phyloP scores from a whole-genome alignment of 2,888 invertebrate genomes.

The Saturnia pavonia region DNA sequence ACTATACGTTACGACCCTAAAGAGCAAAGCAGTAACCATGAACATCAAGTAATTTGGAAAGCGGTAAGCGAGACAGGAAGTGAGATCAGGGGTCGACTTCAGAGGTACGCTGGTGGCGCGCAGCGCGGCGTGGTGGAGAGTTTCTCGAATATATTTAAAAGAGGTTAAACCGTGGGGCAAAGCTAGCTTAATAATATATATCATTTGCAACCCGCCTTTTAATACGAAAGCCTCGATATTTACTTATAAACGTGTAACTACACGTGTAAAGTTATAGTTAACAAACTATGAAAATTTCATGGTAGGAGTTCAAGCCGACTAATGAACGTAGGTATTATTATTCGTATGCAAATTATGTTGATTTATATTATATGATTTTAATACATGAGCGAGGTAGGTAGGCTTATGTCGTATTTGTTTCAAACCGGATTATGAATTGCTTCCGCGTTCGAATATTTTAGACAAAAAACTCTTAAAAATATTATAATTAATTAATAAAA shows the following conservation, averaged over 20 bases:
- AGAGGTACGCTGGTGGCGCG: too few relatives aligned
- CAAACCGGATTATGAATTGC: not conserved
- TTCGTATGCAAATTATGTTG: not conserved
- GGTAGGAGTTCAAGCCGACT: not conserved
- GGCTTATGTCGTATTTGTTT: conserved; percentile 10
- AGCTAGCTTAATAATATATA: too few relatives aligned
- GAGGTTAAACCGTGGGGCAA: too few relatives aligned
- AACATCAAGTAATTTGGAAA: too few relatives aligned
- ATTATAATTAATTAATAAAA: not conserved
- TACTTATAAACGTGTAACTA: not conserved
- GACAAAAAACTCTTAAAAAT: not conserved
- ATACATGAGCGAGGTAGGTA: not conserved
- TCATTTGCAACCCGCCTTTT: too few relatives aligned
- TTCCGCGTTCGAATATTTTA: not conserved
- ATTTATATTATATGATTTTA: not conserved
- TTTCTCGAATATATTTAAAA: too few relatives aligned
- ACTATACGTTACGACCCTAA: too few relatives aligned
- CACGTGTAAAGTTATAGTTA: not conserved
- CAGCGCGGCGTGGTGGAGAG: too few relatives aligned
- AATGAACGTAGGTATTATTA: not conserved
- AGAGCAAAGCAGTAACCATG: too few relatives aligned
- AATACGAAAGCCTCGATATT: too few relatives aligned
- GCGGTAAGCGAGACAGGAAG: too few relatives aligned
- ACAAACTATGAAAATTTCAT: not conserved
- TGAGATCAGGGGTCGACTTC: too few relatives aligned